Evolutionary conservation across 2,888 invertebrate genomes (phyloP), one percentile per base, ranked within the genome.

Genomic region (Callimorpha dominula): DNA sequence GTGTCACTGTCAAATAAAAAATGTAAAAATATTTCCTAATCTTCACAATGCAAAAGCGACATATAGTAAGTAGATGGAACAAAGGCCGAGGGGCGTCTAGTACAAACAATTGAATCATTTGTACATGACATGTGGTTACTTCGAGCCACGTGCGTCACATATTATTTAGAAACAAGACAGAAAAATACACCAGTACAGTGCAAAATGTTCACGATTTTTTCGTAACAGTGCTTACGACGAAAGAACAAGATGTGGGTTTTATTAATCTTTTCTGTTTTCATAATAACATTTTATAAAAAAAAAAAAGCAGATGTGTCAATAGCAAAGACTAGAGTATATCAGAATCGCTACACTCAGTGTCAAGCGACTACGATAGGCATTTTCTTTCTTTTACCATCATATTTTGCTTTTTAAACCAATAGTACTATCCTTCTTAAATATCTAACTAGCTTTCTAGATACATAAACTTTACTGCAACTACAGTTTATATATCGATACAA

Each of bases 91-190:
- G 69, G 69, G 62, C 62, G 60, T 71, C 31, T 50, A 71, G 8
- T 20, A 68, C 43, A 74, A 71, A 73, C 73, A 73, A 70, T 66
- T 69, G 73, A 73, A 63, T 70, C 65, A 73, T 73, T 46, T 31
- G 46, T 63, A 73, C 57, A 72, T 73, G 65, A 70, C 68, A 73
- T 70, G 62, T 71, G 68, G 68, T 50, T 57, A 52, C 68, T 46
- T 75, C 65, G 68, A 65, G 42, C 43, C 52, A 62, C 31, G 63
- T 73, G 65, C 62, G 52, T 66, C 67, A 62, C 60, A 70, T 66
- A 70, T 65, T 66, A 70, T 70, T 68, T n/a, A 70, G 63, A 20
- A 31, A 68, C 20, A 54, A 31, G 40, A 69, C 65, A 62, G 52
- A 70, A 68, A 54, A 65, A 17, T 63, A 50, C 40, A 40, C 42